A percentile compares a stretch with the other conserved stretches of the same genome.
Conservation (phyloP, 1,140 invertebrate genomes). For the Telenomus remus region DNA sequence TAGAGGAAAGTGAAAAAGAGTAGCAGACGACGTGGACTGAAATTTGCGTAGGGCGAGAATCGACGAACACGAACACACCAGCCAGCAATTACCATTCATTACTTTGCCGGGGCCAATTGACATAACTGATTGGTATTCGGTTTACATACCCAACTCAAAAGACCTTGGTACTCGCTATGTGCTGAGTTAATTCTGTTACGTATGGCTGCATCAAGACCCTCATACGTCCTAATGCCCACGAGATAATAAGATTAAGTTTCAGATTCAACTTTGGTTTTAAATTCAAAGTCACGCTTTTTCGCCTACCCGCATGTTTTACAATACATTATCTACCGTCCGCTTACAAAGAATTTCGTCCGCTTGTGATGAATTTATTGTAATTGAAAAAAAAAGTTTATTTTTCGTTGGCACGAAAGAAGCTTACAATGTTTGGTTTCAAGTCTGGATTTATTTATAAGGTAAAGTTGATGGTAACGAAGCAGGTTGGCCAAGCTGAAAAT, state of each 20-base stretch:
- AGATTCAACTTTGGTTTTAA: slow-evolving; percentile 23
- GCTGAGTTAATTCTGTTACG: slow-evolving; percentile 64
- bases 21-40: background rate
- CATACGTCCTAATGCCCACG: slow-evolving; percentile 8
- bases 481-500: too few relatives aligned
- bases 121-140: slow-evolving; percentile 73
- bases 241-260: slow-evolving; percentile 24
- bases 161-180: slow-evolving; percentile 39
- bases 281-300: slow-evolving; percentile 12
- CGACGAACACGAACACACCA: slow-evolving; percentile 28
- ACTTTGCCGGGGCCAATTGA: slow-evolving; percentile 71
- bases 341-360: too few relatives aligned
- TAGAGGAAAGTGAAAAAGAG: slow-evolving; percentile 31
- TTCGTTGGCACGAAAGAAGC: too few relatives aligned
- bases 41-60: slow-evolving; percentile 24
- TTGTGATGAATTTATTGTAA: too few relatives aligned
- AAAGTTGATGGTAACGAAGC: too few relatives aligned
- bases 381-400: too few relatives aligned
- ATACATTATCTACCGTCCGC: too few relatives aligned
- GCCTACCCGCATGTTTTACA: slow-evolving; percentile 8
- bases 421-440: too few relatives aligned
- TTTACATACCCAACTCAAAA: slow-evolving; percentile 63
- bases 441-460: too few relatives aligned
- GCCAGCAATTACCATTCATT: slow-evolving; percentile 71
- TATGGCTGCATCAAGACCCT: slow-evolving; percentile 44